Conservation (phyloP, 2,888 invertebrate species). For the Eupithecia centaureata region DNA sequence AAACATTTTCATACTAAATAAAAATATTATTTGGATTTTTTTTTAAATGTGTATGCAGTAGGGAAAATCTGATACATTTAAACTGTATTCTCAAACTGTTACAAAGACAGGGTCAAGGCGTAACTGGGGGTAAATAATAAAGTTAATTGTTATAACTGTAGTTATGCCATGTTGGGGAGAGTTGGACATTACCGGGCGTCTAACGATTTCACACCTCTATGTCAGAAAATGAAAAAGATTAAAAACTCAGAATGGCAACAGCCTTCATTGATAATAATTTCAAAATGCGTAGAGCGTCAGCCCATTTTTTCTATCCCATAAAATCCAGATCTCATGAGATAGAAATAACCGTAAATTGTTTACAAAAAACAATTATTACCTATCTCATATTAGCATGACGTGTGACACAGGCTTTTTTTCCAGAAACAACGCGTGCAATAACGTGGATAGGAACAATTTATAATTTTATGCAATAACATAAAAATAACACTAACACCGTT, state of each 20-base stretch:
- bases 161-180: conserved; percentile 38
- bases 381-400: no score
- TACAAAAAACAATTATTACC: no score
- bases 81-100: conserved; percentile 7
- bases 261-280: background rate
- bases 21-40: no score
- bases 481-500: no score
- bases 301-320: background rate
- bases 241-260: background rate
- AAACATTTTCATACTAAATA: background rate
- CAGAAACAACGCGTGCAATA: no score
- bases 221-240: background rate
- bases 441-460: no score
- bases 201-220: background rate
- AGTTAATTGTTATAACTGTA: conserved; percentile 35
- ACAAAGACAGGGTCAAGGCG: conserved; percentile 21
- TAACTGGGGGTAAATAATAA: conserved; percentile 28
- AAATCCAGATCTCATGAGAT: no score
- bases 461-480: no score
- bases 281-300: no score
- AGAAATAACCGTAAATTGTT: no score
- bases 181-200: background rate
- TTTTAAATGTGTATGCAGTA: background rate
- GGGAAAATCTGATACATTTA: background rate
- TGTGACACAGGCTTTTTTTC: no score